phyloP scores from a whole-genome alignment of 1,140 invertebrate genomes.

The Ylistrum balloti region DNA sequence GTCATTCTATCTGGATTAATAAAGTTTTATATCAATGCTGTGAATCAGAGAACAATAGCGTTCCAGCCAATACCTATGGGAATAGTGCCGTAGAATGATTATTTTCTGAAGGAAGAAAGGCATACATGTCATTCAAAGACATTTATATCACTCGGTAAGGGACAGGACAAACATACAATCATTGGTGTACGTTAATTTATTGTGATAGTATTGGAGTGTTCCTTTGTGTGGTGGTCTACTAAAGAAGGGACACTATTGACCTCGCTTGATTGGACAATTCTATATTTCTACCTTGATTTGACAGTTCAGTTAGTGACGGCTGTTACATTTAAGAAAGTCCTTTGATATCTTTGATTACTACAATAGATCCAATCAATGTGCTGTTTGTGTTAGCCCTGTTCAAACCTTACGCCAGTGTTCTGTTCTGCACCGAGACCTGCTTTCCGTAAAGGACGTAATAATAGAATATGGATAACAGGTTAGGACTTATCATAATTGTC shows the following conservation, averaged over 20 bases:
- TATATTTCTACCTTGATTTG: background rate
- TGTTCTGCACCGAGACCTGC: background rate
- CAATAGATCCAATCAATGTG: slow-evolving; percentile 1
- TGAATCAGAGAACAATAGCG: no score
- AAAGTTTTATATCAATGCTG: no score
- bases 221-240: background rate
- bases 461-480: no score
- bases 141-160: slow-evolving; percentile 17
- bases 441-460: no score
- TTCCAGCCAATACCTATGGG: no score
- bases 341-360: slow-evolving; percentile 3
- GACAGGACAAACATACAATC: background rate
- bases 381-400: background rate
- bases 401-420: no score
- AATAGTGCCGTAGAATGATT: no score
- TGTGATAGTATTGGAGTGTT: background rate
- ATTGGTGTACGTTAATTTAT: slow-evolving; percentile 2
- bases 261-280: background rate
- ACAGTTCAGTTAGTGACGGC: slow-evolving; percentile 18
- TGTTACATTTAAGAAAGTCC: background rate
- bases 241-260: background rate
- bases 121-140: slow-evolving; percentile 11
- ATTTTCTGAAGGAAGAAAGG: background rate
- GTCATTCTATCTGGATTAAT: no score
- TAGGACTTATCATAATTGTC: no score